Conservation (phyloP, 1,140 invertebrate genomes). For the Drosophila watanabei region DNA sequence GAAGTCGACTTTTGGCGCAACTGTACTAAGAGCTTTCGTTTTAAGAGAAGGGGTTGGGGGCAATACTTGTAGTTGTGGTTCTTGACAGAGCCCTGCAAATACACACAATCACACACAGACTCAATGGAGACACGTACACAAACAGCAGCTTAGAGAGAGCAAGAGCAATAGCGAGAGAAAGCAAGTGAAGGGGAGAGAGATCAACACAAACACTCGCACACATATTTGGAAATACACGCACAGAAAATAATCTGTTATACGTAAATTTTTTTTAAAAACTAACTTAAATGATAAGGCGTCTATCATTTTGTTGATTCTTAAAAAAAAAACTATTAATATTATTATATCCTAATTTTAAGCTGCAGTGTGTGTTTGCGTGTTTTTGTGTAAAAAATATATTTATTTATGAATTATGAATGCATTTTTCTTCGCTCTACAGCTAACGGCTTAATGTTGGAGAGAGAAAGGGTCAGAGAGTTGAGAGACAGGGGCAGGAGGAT, state of each 20-base stretch:
- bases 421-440: slow-evolving; percentile 41
- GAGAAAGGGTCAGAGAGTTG: slow-evolving; percentile 10
- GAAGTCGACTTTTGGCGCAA: slow-evolving; percentile 27
- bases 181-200: slow-evolving; percentile 30
- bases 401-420: slow-evolving; percentile 21
- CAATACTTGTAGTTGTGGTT: slow-evolving; percentile 18
- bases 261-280: slow-evolving; percentile 57
- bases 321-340: not conserved
- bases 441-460: slow-evolving; percentile 39
- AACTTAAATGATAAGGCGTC: slow-evolving; percentile 60
- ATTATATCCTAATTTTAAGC: slow-evolving; percentile 18
- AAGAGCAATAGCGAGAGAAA: slow-evolving; percentile 28
- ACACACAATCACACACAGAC: slow-evolving; percentile 30
- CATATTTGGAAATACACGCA: slow-evolving; percentile 22
- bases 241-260: slow-evolving; percentile 37
- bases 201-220: slow-evolving; percentile 45
- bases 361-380: slow-evolving; percentile 32
- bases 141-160: slow-evolving; percentile 40
- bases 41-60: slow-evolving; percentile 15
- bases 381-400: slow-evolving; percentile 21
- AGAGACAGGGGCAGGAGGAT: not conserved
- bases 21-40: slow-evolving; percentile 55
- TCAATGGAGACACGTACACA: slow-evolving; percentile 30
- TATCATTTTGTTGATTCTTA: slow-evolving; percentile 3
- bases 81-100: slow-evolving; percentile 52